Evolutionary conservation across 2,113 vertebrate genomes (phyloP).

Genomic region (Marmota monax): DNA sequence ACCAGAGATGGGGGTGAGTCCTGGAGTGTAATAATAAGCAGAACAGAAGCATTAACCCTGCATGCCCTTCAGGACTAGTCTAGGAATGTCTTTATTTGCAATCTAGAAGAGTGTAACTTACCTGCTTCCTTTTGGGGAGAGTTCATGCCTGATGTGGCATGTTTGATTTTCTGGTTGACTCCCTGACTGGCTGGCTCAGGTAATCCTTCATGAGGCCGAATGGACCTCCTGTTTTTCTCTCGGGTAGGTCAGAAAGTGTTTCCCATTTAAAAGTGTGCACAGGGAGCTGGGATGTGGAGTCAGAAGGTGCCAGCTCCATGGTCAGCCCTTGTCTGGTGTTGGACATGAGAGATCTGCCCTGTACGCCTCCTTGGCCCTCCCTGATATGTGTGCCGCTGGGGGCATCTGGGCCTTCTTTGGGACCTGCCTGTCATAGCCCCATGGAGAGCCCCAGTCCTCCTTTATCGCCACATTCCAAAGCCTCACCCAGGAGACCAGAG

Average conservation of each 20-base stretch:
- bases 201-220: not conserved
- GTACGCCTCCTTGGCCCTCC: not conserved
- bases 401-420: not conserved
- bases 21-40: not conserved
- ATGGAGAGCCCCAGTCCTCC: not conserved
- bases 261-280: constrained; percentile 54
- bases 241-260: constrained; percentile 32
- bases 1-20: not conserved
- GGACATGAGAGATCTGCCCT: not conserved
- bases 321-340: constrained; percentile 64
- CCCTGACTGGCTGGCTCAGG: not conserved
- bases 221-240: constrained; percentile 31
- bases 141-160: not conserved
- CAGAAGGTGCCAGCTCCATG: constrained; percentile 43
- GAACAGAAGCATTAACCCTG: constrained; percentile 84
- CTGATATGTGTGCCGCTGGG: not conserved
- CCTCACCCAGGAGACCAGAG: not conserved
- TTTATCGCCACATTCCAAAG: not conserved
- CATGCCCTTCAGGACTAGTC: constrained; percentile 64
- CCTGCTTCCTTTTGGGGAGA: constrained; percentile 20
- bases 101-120: not conserved
- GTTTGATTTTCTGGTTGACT: not conserved
- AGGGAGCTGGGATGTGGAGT: not conserved
- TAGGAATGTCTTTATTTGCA: not conserved
- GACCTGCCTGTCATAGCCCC: not conserved